phyloP scores from a whole-genome alignment of 1,140 invertebrate genomes.

The Proctacanthus coquilletti region DNA sequence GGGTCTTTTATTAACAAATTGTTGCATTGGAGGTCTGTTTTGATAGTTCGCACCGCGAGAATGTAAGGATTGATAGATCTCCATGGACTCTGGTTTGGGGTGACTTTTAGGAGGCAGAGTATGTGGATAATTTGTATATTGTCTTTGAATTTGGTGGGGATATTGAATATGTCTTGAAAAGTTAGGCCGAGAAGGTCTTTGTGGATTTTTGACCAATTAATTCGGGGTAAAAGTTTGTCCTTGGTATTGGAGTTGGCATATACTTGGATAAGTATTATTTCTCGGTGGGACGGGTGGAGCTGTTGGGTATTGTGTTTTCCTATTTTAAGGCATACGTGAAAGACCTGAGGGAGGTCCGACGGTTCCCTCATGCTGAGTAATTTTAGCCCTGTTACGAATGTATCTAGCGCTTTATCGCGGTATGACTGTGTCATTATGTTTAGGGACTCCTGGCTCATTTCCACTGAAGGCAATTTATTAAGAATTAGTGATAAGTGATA shows the following conservation, averaged over 20 bases:
- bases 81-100: no score
- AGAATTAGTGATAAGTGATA: conserved; percentile 1
- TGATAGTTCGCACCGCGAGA: no score
- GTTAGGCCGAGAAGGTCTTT: no score
- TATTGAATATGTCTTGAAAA: background rate
- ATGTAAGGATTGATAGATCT: no score
- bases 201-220: no score
- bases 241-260: background rate
- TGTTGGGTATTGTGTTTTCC: background rate
- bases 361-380: conserved; percentile 8
- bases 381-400: conserved; percentile 4
- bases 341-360: conserved; percentile 5
- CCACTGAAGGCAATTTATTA: background rate
- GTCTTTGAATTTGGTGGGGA: background rate
- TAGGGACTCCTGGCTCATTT: background rate
- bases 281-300: no score
- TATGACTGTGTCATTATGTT: conserved; percentile 5
- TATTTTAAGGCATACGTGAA: conserved; percentile 10
- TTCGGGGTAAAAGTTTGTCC: no score
- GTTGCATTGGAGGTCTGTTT: background rate
- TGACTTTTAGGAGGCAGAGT: no score
- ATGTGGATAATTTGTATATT: no score
- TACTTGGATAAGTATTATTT: no score
- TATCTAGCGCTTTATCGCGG: conserved; percentile 8
- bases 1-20: no score